These are phyloP conservation scores for Helicoverpa assulta DNA, from an alignment of 2,888 invertebrate species.

Conservation along the genomic window DNA sequence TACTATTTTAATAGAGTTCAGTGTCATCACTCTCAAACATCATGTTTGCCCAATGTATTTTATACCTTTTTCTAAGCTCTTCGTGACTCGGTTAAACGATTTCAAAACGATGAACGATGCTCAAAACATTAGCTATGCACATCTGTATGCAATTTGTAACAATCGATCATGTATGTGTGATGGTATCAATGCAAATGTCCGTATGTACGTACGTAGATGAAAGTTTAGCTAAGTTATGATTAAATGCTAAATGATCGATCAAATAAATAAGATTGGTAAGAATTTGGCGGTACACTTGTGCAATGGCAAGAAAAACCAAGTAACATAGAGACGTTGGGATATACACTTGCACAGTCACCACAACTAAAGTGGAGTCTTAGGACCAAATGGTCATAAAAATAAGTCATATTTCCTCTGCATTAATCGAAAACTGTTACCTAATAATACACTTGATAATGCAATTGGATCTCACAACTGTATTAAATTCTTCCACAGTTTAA, in stretches of 20 bases:
- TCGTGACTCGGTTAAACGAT: constrained; percentile 33
- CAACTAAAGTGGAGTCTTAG: no score
- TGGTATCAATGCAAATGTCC: constrained; percentile 34
- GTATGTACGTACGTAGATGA: constrained; percentile 8
- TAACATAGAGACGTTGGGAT: background rate
- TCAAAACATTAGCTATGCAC: constrained; percentile 47
- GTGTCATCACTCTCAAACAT: background rate
- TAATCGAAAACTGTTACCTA: no score
- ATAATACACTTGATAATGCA: no score
- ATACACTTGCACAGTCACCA: no score
- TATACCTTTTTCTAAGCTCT: constrained; percentile 25
- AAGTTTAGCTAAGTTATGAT: background rate
- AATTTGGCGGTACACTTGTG: background rate
- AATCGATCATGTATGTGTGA: constrained; percentile 40
- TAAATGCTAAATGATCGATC: no score
- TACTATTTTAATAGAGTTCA: background rate
- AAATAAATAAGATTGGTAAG: no score
- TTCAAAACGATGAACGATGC: constrained; percentile 51
- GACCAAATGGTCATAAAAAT: no score
- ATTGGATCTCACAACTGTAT: no score
- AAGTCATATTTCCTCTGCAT: no score
- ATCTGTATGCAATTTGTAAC: constrained; percentile 44
- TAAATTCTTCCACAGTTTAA: no score
- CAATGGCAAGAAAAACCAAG: background rate
- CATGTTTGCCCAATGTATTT: no score